Evolutionary conservation across 2,888 invertebrate species (phyloP).

Genomic region (Nephrotoma guestfalica): DNA sequence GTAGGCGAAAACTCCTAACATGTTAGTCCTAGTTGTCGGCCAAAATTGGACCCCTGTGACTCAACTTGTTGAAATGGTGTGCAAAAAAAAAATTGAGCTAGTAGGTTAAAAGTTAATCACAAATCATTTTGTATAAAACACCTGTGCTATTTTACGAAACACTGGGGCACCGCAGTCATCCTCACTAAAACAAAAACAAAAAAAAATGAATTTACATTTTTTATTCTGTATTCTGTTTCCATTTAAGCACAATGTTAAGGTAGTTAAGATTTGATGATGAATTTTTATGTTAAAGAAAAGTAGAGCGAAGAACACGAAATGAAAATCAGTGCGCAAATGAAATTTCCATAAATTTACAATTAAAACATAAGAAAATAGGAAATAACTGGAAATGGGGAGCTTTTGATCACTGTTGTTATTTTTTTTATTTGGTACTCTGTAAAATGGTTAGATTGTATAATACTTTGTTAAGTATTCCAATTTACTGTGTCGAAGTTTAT

Average conservation of each 20-base stretch:
- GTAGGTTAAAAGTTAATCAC: too few species aligned
- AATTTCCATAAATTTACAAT: not conserved
- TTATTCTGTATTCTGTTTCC: not conserved
- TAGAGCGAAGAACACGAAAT: not conserved
- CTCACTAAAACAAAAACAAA: not conserved
- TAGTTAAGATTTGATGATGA: not conserved
- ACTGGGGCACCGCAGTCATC: not conserved
- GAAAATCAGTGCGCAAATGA: not conserved
- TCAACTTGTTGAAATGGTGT: too few species aligned
- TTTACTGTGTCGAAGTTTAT: not conserved
- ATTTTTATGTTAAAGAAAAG: not conserved
- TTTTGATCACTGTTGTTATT: not conserved
- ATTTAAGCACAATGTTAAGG: not conserved
- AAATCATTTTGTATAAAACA: too few species aligned
- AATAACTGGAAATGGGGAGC: not conserved
- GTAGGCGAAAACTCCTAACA: too few species aligned
- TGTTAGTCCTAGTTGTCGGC: too few species aligned
- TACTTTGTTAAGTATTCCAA: not conserved
- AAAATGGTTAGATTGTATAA: not conserved
- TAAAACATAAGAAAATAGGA: not conserved
- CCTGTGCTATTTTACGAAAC: too few species aligned
- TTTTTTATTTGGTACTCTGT: not conserved
- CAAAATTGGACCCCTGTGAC: too few species aligned
- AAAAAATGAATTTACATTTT: not conserved
- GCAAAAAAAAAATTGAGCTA: too few species aligned